phyloP scores from a whole-genome alignment of 2,888 invertebrate species.

The Maniola hyperantus region DNA sequence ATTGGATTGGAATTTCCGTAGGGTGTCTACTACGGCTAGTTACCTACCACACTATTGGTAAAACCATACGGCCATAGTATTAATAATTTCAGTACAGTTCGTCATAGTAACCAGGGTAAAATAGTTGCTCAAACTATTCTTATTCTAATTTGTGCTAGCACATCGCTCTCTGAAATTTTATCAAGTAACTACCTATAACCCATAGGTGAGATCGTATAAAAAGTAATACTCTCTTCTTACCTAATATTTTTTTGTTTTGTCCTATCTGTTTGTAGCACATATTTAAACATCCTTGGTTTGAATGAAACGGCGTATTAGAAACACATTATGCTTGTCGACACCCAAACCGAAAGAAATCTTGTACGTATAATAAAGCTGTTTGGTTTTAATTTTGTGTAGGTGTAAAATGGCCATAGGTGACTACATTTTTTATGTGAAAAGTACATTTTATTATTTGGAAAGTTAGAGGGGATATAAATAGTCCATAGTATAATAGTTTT shows the following conservation, averaged over 20 bases:
- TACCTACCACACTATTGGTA: too few relatives aligned
- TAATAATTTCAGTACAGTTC: too few relatives aligned
- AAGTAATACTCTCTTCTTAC: not conserved
- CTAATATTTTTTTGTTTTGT: not conserved
- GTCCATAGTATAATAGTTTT: not conserved
- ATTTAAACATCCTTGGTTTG: constrained; percentile 24
- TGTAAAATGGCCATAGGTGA: constrained; percentile 24
- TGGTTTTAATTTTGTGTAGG: constrained; percentile 32
- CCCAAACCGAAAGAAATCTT: constrained; percentile 42
- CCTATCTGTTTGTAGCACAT: not conserved
- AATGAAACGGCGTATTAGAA: constrained; percentile 79
- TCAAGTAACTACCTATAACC: too few relatives aligned
- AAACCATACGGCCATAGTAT: too few relatives aligned
- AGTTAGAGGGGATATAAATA: not conserved
- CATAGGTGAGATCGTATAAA: not conserved
- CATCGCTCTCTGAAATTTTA: too few relatives aligned
- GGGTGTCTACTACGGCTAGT: too few relatives aligned
- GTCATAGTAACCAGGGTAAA: too few relatives aligned
- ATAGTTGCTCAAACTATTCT: too few relatives aligned
- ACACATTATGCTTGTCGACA: constrained; percentile 76
- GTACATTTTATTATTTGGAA: constrained; percentile 4
- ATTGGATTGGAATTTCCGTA: too few relatives aligned
- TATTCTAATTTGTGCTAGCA: too few relatives aligned
- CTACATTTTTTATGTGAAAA: constrained; percentile 3
- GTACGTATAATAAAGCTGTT: constrained; percentile 30